Base-by-base conservation (phyloP, 2,888 invertebrate genomes). In the Oxystoma pomonae region DNA sequence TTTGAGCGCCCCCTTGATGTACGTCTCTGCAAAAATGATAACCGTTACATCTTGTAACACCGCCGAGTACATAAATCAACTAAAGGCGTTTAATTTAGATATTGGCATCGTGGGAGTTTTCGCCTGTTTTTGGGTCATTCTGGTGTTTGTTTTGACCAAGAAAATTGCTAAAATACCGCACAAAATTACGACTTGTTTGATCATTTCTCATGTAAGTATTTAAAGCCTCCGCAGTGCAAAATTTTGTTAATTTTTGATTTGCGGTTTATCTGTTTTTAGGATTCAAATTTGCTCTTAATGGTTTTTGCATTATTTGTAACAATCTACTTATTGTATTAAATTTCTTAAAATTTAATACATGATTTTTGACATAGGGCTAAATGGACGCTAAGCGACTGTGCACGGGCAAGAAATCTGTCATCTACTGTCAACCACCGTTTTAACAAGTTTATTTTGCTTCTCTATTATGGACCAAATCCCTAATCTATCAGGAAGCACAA, bases 1-100 rank as follows among this genome's bases (percentile, higher is more conserved):
- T 75, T 83, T 97, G 19, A 96, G 96, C 16, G 97, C 94, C 0
- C 97, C 97, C 0, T 83, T 97, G 71, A 96, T 97, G 92, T 96
- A 95, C 77, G 87, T 96, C 64, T 96, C 97, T 0, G 95, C 96
- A 1, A 92, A 94, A 83, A 90, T 97, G 86, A 92, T 96, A 70
- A 90, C 92, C 0, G 80, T 92, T 57, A 89, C 90, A 58, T 88
- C 89, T 70, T 78, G 86, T 58, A 83, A 83, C 69, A 89, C 90
- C 0, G 77, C 83, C 20, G 90, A 93, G 73, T 96, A 91, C 75
- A 86, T 90, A 0, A 86, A 85, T 20, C 88, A 94, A 71, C 79
- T 96, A 60, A 88, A 90, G 76, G 81, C 83, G 49, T 95, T 94
- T 73, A 90, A 92, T 0, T 89, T 94, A 71, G 92, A 96, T 73